These are phyloP conservation scores for Pocota personata DNA, from an alignment of 2,888 invertebrate genomes.

Conservation along the genomic window DNA sequence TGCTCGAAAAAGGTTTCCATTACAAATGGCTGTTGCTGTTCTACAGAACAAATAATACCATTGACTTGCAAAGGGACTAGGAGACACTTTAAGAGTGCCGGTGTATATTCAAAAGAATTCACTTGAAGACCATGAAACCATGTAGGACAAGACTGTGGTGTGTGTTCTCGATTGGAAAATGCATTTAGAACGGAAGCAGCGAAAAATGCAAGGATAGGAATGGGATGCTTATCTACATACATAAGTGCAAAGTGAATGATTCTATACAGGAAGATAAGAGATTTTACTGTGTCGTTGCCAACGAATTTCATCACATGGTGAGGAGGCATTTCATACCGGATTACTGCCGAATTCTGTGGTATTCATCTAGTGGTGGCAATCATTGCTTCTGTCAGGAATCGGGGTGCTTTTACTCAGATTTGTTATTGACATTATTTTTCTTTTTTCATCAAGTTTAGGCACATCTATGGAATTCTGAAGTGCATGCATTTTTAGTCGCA, in stretches of 20 bases:
- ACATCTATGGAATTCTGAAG: too few relatives aligned
- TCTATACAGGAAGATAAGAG: neutral
- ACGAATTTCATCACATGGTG: neutral
- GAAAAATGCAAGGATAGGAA: neutral
- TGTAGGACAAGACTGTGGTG: neutral
- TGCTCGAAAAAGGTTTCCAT: slow-evolving; percentile 19
- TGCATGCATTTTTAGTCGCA: too few relatives aligned
- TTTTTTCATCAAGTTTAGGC: too few relatives aligned
- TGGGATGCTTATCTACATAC: slow-evolving; percentile 11
- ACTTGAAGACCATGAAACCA: slow-evolving; percentile 20
- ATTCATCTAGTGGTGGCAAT: too few relatives aligned
- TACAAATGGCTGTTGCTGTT: neutral
- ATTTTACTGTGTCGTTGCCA: neutral
- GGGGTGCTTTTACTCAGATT: too few relatives aligned
- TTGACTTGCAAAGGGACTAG: neutral
- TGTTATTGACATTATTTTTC: too few relatives aligned
- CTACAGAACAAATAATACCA: neutral
- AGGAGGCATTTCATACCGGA: too few relatives aligned
- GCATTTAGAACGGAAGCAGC: slow-evolving; percentile 31
- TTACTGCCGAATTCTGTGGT: too few relatives aligned
- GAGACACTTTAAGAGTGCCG: neutral
- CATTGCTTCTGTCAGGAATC: too few relatives aligned
- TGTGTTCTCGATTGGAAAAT: slow-evolving; percentile 47
- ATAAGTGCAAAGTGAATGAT: neutral
- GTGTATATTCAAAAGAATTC: slow-evolving; percentile 25